These are phyloP conservation scores for Syrmaticus mikado DNA, from an alignment of 2,113 vertebrate species.

Conservation along the genomic window DNA sequence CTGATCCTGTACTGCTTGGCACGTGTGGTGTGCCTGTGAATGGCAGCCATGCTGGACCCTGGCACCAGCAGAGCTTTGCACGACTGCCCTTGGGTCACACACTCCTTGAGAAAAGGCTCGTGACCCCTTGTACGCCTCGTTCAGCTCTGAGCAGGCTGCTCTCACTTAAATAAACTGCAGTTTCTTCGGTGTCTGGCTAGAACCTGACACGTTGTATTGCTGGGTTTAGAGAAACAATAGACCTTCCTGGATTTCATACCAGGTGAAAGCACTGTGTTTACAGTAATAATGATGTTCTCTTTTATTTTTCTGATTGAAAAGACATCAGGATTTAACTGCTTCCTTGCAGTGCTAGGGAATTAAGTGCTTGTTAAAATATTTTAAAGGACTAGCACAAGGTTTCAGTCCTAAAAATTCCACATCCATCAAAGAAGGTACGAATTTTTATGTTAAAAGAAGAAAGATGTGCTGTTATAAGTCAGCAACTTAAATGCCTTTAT, in stretches of 20 bases:
- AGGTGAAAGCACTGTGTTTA: neutral
- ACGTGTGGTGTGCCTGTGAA: neutral
- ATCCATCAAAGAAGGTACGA: slow-evolving; percentile 44
- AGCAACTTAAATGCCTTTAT: slow-evolving; percentile 70
- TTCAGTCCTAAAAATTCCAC: slow-evolving; percentile 29
- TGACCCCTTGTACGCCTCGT: neutral
- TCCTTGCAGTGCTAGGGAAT: neutral
- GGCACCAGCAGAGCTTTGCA: neutral
- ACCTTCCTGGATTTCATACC: neutral
- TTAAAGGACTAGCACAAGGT: slow-evolving; percentile 7
- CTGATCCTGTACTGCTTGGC: neutral
- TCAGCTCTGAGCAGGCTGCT: neutral
- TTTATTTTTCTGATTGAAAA: slow-evolving; percentile 3
- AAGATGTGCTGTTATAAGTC: slow-evolving; percentile 54
- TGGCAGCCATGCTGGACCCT: neutral
- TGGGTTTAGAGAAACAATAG: neutral
- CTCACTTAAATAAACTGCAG: neutral
- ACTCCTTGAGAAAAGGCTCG: neutral
- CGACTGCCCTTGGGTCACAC: neutral
- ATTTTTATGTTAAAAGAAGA: slow-evolving; percentile 64
- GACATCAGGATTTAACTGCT: neutral
- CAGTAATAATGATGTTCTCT: neutral
- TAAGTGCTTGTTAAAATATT: neutral
- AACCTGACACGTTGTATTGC: neutral
- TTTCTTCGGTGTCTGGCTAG: neutral